These are phyloP conservation scores for Amniataba percoides DNA, from an alignment of 2,797 vertebrate genomes.

Conservation along the genomic window DNA sequence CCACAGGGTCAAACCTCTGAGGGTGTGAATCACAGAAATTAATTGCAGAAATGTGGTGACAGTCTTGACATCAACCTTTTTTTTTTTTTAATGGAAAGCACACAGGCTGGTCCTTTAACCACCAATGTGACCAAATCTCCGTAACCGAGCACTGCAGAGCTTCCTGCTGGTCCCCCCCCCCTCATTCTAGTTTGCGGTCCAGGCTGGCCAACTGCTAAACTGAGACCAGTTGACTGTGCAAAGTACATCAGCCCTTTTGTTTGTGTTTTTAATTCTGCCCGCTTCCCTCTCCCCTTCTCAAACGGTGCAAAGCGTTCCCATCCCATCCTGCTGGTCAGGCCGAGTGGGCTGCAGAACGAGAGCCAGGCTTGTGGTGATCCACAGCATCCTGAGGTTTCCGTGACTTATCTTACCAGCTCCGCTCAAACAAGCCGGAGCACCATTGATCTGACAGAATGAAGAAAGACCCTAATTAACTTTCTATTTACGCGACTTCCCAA, in stretches of 20 bases:
- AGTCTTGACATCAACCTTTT: constrained; percentile 37
- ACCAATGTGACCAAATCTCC: constrained; percentile 56
- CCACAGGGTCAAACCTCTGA: constrained; percentile 21
- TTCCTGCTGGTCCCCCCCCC: constrained; percentile 49
- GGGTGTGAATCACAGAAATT: constrained; percentile 21
- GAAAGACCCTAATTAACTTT: constrained; percentile 68
- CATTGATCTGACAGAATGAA: constrained; percentile 73
- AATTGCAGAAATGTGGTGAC: constrained; percentile 5
- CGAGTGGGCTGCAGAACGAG: constrained; percentile 66
- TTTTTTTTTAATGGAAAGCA: constrained; percentile 46
- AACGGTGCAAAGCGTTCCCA: constrained; percentile 64
- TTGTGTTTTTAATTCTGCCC: constrained; percentile 74
- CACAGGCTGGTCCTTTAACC: constrained; percentile 55
- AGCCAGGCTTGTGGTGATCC: constrained; percentile 79
- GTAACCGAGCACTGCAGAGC: constrained; percentile 38
- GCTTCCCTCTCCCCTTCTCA: constrained; percentile 57
- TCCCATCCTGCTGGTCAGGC: constrained; percentile 66
- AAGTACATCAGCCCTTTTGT: constrained; percentile 67
- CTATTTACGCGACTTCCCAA: constrained; percentile 59
- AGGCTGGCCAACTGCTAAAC: constrained; percentile 63
- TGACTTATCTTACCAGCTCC: constrained; percentile 74
- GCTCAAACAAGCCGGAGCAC: constrained; percentile 65
- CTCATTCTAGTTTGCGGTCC: constrained; percentile 60
- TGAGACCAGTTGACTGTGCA: constrained; percentile 62
- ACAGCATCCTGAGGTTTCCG: constrained; percentile 75